Base-by-base conservation (phyloP, 2,888 invertebrate genomes). In the Sarcophaga variegata region DNA sequence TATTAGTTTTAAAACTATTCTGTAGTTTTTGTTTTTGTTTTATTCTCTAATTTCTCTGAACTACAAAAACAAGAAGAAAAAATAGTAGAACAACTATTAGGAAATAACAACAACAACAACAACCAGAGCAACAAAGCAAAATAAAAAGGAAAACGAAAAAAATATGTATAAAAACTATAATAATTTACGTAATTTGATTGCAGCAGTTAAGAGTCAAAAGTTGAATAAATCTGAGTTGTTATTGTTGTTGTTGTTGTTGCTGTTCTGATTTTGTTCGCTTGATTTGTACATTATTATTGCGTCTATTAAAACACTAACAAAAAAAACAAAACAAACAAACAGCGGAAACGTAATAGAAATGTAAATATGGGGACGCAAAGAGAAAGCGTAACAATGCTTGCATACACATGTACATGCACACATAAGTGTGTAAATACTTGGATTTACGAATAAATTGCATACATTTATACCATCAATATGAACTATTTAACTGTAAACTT, bases 121-220 rank as follows among this genome's bases (percentile, higher is more conserved):
- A 12, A 49, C 79, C 0, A 49, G 0, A 54, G 17, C 54, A 54
- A 54, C 54, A 14, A 54, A 37, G 37, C 62, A 76, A 75, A 4
- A 54, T 14, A 83, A 85, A 37, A 37, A 37, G 37, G 37, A 37
- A 27, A 27, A 6, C 37, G 6, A 37, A 37, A 37, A 76, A 76
- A 66, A 37, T 11, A 37, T 10, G 37, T 37, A 54, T 37, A 59
- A 83, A 75, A 83, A 83, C 77, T 83, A 86, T 66, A 81, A 83
- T 81, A 87, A 84, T 87, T 87, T 87, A 84, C 87, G 84, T 87
- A 87, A 87, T 87, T 84, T 81, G 84, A 84, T 87, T 84, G 84
- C 87, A 81, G 87, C 81, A 87, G 87, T 87, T 87, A 84, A 87
- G 87, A 87, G 87, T 78, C 69, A 75, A 87, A 84, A 87, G 84